Conservation (phyloP, 2,888 invertebrate species). For the Aspidapion aeneum region DNA sequence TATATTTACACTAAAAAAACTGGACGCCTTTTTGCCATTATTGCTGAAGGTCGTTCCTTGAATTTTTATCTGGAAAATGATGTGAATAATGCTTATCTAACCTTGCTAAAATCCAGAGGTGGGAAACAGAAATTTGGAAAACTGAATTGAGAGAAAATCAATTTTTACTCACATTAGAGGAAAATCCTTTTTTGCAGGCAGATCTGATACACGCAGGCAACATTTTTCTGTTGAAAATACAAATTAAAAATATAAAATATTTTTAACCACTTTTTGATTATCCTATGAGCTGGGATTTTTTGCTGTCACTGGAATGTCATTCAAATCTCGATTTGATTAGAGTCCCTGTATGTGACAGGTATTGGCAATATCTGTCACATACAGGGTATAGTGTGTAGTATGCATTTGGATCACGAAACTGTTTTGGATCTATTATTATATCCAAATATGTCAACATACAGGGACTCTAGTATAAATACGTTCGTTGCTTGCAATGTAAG, state of each 20-base stretch:
- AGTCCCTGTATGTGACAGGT: too few relatives aligned
- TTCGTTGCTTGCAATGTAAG: too few relatives aligned
- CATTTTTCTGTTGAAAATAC: slow-evolving; percentile 38
- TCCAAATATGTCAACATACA: too few relatives aligned
- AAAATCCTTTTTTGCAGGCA: slow-evolving; percentile 44
- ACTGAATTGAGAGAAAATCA: slow-evolving; percentile 22
- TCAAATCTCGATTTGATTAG: too few relatives aligned
- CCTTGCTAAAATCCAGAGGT: slow-evolving; percentile 28
- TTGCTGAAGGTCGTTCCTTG: slow-evolving; percentile 1
- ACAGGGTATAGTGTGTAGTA: too few relatives aligned
- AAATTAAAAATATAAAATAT: background rate
- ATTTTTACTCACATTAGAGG: slow-evolving; percentile 48
- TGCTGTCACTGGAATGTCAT: background rate
- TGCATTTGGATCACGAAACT: too few relatives aligned
- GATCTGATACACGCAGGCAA: slow-evolving; percentile 47
- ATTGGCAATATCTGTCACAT: too few relatives aligned
- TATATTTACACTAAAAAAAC: slow-evolving; percentile 33
- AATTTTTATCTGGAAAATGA: background rate
- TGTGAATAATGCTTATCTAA: slow-evolving; percentile 34
- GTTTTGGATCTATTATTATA: too few relatives aligned
- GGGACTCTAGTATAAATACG: too few relatives aligned
- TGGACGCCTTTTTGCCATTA: slow-evolving; percentile 33
- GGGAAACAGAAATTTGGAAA: background rate
- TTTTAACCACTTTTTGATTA: background rate
- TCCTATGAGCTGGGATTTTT: background rate